A percentile compares a stretch with the other conserved stretches of the same genome.
phyloP scores from a whole-genome alignment of 2,113 vertebrate genomes.

The Sceloporus tristichus region DNA sequence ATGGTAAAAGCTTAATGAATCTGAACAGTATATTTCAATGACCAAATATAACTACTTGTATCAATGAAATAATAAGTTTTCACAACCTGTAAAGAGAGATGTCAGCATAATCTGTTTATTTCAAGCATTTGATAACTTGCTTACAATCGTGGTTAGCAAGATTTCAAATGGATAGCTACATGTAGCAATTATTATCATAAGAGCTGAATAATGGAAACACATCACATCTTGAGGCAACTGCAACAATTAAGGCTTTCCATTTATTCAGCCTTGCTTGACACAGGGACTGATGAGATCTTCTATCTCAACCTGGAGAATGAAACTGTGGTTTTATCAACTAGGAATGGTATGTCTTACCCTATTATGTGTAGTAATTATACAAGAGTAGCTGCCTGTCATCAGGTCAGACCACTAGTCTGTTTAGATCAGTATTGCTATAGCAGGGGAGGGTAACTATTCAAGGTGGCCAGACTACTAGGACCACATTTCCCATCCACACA shows the following conservation, averaged over 20 bases:
- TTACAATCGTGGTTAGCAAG: not conserved
- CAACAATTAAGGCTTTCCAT: not conserved
- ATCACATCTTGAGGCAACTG: not conserved
- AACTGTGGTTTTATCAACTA: not conserved
- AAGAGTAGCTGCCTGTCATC: not conserved
- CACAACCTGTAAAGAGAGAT: constrained; percentile 19
- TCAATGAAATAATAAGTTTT: constrained; percentile 22
- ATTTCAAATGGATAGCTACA: constrained; percentile 33
- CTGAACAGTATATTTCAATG: constrained; percentile 40
- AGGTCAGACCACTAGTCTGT: no score
- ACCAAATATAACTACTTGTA: constrained; percentile 31
- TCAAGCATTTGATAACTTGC: constrained; percentile 24
- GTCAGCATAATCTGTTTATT: constrained; percentile 30
- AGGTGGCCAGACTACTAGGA: no score
- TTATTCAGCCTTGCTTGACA: not conserved
- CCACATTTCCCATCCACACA: no score
- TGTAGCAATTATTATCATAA: not conserved
- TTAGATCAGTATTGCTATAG: not conserved
- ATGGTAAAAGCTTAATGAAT: constrained; percentile 50
- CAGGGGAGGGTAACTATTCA: no score
- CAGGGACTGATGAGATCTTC: no score
- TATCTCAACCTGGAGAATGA: not conserved
- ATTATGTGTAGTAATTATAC: not conserved
- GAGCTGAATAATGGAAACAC: not conserved
- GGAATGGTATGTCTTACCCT: not conserved